Percentiles rank a stretch among this genome's conserved stretches.
These are phyloP conservation scores for Drosophila histrio DNA, from an alignment of 2,888 invertebrate genomes.

Conservation along the genomic window DNA sequence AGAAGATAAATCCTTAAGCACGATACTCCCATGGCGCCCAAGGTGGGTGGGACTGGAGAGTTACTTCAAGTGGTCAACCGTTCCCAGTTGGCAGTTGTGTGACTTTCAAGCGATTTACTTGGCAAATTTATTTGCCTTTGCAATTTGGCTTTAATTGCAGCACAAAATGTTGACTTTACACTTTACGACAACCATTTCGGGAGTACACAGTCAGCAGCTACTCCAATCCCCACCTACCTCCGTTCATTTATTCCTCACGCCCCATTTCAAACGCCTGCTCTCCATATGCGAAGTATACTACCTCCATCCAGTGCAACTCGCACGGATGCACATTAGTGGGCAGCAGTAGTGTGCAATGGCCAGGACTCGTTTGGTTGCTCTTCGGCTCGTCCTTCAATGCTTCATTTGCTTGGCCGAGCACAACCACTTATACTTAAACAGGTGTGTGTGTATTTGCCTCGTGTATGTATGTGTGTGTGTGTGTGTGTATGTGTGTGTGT, in stretches of 20 bases:
- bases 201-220: constrained; percentile 9
- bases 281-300: not conserved
- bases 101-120: constrained; percentile 59
- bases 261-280: not conserved
- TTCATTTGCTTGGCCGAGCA: constrained; percentile 58
- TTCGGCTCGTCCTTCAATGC: constrained; percentile 35
- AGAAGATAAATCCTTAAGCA: constrained; percentile 1
- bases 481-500: constrained; percentile 5
- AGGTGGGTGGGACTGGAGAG: not conserved
- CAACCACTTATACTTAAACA: constrained; percentile 54
- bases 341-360: constrained; percentile 11
- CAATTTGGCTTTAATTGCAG: constrained; percentile 71
- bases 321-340: constrained; percentile 42
- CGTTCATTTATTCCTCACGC: not conserved
- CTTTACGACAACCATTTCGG: constrained; percentile 60
- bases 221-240: no score
- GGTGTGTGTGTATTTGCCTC: constrained; percentile 27
- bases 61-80: constrained; percentile 26
- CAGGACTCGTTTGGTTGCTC: constrained; percentile 25
- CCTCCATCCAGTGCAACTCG: constrained; percentile 6
- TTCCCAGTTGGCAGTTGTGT: constrained; percentile 37
- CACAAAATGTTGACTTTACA: constrained; percentile 76
- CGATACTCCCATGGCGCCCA: not conserved
- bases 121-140: constrained; percentile 65
- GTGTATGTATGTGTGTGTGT: no score